These are phyloP conservation scores for Coregonus sp. DNA, from an alignment of 2,797 vertebrate species.

Conservation along the genomic window DNA sequence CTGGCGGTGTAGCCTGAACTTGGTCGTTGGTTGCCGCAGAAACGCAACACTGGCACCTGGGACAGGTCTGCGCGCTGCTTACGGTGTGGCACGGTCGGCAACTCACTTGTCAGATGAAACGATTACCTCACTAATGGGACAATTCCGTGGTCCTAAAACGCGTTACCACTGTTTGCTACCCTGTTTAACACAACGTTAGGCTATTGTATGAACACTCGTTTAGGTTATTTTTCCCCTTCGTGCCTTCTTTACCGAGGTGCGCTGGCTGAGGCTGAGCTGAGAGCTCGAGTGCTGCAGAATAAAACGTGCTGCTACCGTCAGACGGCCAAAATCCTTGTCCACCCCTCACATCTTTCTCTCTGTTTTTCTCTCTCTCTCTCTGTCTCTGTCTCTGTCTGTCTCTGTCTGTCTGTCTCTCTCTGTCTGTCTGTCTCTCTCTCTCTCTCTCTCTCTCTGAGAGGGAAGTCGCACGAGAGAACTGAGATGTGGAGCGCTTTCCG, in stretches of 20 bases:
- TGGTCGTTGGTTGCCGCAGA: slow-evolving; percentile 51
- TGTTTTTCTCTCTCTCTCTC: slow-evolving; percentile 23
- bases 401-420: not conserved
- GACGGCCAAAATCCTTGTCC: slow-evolving; percentile 6
- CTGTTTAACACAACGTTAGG: not conserved
- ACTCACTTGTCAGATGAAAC: not conserved
- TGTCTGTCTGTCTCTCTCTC: not conserved
- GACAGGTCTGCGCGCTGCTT: slow-evolving; percentile 28
- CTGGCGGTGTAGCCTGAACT: slow-evolving; percentile 38
- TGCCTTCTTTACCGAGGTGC: slow-evolving; percentile 8
- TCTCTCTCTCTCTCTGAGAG: not conserved
- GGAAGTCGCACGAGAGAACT: not conserved
- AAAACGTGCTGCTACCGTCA: slow-evolving; percentile 46
- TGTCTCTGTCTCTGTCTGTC: slow-evolving; percentile 3
- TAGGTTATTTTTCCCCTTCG: not conserved
- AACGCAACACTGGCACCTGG: slow-evolving; percentile 40
- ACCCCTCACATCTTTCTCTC: not conserved
- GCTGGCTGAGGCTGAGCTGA: not conserved
- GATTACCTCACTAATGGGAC: not conserved
- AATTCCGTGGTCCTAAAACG: not conserved
- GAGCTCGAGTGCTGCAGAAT: slow-evolving; percentile 61
- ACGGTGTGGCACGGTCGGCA: not conserved
- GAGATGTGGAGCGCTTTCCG: slow-evolving; percentile 8
- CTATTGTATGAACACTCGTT: not conserved
- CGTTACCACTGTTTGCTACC: not conserved